Conservation (phyloP, 2,113 vertebrate species). For the Myotis lucifugus region DNA sequence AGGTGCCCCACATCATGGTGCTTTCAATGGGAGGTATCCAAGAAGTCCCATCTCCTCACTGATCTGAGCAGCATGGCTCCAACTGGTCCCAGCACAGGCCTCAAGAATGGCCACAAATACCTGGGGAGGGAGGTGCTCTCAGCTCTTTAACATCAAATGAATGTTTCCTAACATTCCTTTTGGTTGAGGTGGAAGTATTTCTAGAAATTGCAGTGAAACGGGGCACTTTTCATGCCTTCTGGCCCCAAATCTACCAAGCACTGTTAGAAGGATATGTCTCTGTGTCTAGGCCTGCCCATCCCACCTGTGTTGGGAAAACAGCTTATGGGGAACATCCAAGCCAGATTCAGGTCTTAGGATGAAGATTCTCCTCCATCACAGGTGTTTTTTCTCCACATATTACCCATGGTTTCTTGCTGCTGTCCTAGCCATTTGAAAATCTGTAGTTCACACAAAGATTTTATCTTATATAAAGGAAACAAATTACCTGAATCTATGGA, state of each 20-base stretch:
- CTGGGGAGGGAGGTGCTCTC: background rate
- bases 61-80: background rate
- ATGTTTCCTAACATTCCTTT: background rate
- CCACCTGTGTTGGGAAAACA: background rate
- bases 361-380: background rate
- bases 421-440: conserved; percentile 42
- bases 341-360: background rate
- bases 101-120: background rate
- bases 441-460: background rate
- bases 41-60: background rate
- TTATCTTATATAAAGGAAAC: conserved; percentile 54
- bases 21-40: conserved; percentile 15
- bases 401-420: conserved; percentile 13
- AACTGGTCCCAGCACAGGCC: background rate
- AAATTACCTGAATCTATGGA: conserved; percentile 5
- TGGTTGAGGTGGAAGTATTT: conserved; percentile 34
- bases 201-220: conserved; percentile 22
- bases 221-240: background rate
- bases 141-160: conserved; percentile 22
- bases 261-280: background rate
- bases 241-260: background rate
- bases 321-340: background rate
- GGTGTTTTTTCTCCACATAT: conserved; percentile 15
- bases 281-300: background rate
- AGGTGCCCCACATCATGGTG: background rate